Conservation (phyloP, 2,888 invertebrate genomes). For the Morpho achilles region DNA sequence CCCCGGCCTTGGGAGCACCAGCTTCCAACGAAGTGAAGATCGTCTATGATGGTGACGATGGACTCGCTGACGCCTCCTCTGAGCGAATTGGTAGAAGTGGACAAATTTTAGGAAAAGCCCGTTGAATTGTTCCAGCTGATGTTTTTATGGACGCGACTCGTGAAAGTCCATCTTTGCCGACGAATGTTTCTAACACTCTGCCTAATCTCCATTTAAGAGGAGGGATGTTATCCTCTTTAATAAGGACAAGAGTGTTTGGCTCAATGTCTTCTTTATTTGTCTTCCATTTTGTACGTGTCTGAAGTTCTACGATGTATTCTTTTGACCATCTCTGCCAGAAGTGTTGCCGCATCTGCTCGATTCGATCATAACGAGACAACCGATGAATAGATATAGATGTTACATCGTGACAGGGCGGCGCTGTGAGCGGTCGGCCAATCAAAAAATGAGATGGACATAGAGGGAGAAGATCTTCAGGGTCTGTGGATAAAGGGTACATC, state of each 20-base stretch:
- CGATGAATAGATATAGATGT: not conserved
- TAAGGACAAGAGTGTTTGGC: not conserved
- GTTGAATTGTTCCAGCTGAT: too few species aligned
- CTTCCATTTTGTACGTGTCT: conserved; percentile 1
- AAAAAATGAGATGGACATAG: conserved; percentile 1
- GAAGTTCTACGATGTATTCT: conserved; percentile 2
- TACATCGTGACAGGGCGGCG: not conserved
- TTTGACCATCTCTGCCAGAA: conserved; percentile 7
- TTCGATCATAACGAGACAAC: not conserved
- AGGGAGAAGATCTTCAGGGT: conserved; percentile 8
- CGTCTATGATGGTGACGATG: too few species aligned
- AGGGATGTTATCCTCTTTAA: not conserved
- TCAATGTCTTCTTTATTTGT: not conserved
- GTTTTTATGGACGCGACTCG: too few species aligned
- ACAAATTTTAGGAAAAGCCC: too few species aligned
- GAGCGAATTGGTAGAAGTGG: too few species aligned
- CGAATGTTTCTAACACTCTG: conserved; percentile 12
- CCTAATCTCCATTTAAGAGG: conserved; percentile 10
- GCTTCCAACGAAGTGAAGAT: too few species aligned
- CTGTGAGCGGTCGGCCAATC: not conserved
- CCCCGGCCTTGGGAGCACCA: too few species aligned
- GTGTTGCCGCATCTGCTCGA: conserved; percentile 1
- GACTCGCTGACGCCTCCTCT: too few species aligned
- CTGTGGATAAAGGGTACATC: conserved; percentile 16
- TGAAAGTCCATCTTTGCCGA: conserved; percentile 24